phyloP scores from a whole-genome alignment of 2,888 invertebrate genomes.

The Marasmarcha lunaedactyla region DNA sequence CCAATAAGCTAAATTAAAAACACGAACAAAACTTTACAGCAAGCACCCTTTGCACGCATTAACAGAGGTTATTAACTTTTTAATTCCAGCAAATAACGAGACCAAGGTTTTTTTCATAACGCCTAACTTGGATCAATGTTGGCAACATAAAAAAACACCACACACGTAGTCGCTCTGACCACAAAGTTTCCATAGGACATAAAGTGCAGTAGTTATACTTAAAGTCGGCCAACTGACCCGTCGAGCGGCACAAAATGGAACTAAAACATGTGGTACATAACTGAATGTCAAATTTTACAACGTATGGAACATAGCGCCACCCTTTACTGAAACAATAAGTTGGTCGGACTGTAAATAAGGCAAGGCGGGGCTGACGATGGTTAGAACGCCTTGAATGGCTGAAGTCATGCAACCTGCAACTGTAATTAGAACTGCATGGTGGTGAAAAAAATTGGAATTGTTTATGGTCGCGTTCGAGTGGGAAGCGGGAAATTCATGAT shows the following conservation, averaged over 20 bases:
- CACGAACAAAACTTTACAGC: too few relatives aligned
- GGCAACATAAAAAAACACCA: background rate
- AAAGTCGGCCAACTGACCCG: too few relatives aligned
- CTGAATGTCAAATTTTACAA: too few relatives aligned
- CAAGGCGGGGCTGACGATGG: conserved; percentile 16
- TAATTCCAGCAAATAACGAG: background rate
- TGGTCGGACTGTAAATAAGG: too few relatives aligned
- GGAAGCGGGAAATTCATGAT: conserved; percentile 4
- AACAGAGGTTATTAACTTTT: too few relatives aligned
- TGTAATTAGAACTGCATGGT: conserved; percentile 13
- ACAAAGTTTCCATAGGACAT: conserved; percentile 1
- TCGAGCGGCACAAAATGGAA: too few relatives aligned
- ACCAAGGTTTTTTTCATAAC: background rate
- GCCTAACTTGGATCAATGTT: background rate
- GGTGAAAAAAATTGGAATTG: conserved; percentile 10
- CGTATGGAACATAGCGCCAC: too few relatives aligned
- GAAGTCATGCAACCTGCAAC: conserved; percentile 17
- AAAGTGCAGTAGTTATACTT: conserved; percentile 9
- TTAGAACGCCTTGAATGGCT: conserved; percentile 15
- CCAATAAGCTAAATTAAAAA: too few relatives aligned
- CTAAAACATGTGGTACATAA: too few relatives aligned
- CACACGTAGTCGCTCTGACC: background rate
- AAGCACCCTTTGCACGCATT: too few relatives aligned
- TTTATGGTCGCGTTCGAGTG: conserved; percentile 10
- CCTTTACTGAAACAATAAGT: too few relatives aligned